phyloP scores from a whole-genome alignment of 37 sponge, comb jelly and placozoan genomes.

The Agelas oroides region DNA sequence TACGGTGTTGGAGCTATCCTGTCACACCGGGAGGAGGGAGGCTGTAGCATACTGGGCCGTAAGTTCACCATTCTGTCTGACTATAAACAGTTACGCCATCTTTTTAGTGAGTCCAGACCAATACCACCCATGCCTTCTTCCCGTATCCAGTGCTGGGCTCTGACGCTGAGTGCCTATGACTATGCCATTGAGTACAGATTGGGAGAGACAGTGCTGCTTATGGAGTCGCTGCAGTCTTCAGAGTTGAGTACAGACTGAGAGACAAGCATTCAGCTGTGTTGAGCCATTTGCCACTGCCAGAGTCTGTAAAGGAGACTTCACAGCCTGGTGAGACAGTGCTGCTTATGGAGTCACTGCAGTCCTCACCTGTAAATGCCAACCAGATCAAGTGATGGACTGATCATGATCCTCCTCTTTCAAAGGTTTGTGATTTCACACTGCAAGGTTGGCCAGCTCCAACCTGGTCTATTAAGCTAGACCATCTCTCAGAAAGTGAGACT shows the following conservation, averaged over 20 bases:
- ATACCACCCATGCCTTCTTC: not conserved
- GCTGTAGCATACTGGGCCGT: not conserved
- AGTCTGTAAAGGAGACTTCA: too few species aligned
- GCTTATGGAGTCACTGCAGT: too few species aligned
- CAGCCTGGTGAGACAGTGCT: too few species aligned
- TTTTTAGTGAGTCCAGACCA: not conserved
- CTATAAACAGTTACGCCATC: conserved; percentile 5
- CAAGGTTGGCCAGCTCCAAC: not conserved
- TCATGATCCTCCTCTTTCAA: conserved; percentile 13
- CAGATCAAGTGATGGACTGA: conserved; percentile 37
- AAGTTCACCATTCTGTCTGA: conserved; percentile 13
- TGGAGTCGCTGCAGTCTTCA: not conserved
- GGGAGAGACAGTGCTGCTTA: too few species aligned
- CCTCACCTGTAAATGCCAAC: not conserved
- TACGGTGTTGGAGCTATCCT: not conserved
- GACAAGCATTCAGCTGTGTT: not conserved
- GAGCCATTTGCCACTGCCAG: not conserved
- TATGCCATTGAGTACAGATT: conserved; percentile 11
- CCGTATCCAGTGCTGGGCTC: conserved; percentile 21
- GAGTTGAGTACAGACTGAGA: conserved; percentile 4
- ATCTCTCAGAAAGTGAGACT: too few species aligned
- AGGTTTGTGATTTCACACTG: not conserved
- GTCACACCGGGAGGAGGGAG: conserved; percentile 4
- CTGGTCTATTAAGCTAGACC: too few species aligned
- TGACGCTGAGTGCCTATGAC: conserved; percentile 15